These are phyloP conservation scores for Schizopygopsis malacanthus DNA, from an alignment of 2,797 vertebrate genomes.

Conservation along the genomic window DNA sequence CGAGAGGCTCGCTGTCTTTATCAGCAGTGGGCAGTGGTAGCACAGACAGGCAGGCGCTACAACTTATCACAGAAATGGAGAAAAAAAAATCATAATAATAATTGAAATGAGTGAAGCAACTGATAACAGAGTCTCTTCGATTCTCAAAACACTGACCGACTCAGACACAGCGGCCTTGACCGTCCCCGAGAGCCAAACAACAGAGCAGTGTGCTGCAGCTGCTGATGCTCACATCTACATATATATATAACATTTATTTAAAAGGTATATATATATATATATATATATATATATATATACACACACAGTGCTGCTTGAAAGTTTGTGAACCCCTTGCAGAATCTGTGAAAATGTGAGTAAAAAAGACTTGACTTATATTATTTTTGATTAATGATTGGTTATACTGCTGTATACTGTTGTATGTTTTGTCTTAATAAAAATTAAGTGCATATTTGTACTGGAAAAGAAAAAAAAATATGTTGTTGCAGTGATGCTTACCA, in stretches of 20 bases:
- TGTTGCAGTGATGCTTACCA: neutral
- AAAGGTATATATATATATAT: too few species aligned
- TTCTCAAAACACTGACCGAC: slow-evolving; percentile 77
- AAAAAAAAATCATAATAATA: slow-evolving; percentile 71
- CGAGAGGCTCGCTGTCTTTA: slow-evolving; percentile 66
- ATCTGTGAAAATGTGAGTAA: too few species aligned
- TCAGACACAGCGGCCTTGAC: slow-evolving; percentile 79
- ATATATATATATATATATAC: too few species aligned
- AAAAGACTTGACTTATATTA: too few species aligned
- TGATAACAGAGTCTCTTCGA: slow-evolving; percentile 78
- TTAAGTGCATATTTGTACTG: neutral
- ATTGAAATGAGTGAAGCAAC: slow-evolving; percentile 68
- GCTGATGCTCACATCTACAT: neutral
- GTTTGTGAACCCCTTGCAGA: too few species aligned
- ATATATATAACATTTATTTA: too few species aligned
- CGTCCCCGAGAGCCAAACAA: slow-evolving; percentile 64
- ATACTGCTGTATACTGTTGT: too few species aligned
- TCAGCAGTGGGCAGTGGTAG: slow-evolving; percentile 69
- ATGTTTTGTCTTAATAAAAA: neutral
- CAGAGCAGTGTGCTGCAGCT: slow-evolving; percentile 44
- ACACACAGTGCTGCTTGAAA: too few species aligned
- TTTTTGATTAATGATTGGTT: too few species aligned
- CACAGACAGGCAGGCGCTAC: slow-evolving; percentile 78
- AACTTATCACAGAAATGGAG: slow-evolving; percentile 72
- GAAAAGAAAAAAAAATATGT: neutral